Percentiles rank a stretch among this genome's conserved stretches.
Evolutionary conservation across 2,113 vertebrate species (phyloP).

Genomic region (Gobius niger): DNA sequence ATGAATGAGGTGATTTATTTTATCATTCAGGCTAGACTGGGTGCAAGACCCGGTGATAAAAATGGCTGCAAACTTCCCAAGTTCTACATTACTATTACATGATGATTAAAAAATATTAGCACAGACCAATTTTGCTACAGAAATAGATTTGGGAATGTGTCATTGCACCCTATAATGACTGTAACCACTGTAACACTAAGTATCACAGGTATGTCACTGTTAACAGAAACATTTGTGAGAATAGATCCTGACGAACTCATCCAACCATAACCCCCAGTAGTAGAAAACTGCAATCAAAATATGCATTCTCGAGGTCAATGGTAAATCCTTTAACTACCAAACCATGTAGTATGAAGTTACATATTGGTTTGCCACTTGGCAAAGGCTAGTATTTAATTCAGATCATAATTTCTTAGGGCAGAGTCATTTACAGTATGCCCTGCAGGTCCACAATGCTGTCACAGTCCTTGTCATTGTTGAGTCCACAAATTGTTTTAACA

Average conservation of each 20-base stretch:
- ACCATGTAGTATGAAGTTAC: no score
- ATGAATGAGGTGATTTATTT: conserved; percentile 1
- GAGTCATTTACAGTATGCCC: no score
- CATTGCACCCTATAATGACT: no score
- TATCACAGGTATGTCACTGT: no score
- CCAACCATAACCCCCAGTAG: background rate
- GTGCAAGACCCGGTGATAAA: background rate
- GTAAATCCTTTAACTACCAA: no score
- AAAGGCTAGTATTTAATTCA: no score
- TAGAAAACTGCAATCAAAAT: background rate
- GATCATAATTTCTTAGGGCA: no score
- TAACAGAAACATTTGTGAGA: background rate
- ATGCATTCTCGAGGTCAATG: background rate
- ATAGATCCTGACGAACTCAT: background rate
- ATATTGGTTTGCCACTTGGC: no score
- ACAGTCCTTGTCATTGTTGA: no score
- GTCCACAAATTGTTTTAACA: no score
- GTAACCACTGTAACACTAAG: no score
- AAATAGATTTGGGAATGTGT: background rate
- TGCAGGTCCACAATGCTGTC: no score
- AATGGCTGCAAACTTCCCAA: background rate
- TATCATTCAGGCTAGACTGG: background rate
- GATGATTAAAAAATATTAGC: background rate
- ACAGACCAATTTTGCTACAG: background rate
- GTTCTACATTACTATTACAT: background rate